These are phyloP conservation scores for Hirudinaria manillensis DNA, from an alignment of 2,888 invertebrate species.

Conservation along the genomic window DNA sequence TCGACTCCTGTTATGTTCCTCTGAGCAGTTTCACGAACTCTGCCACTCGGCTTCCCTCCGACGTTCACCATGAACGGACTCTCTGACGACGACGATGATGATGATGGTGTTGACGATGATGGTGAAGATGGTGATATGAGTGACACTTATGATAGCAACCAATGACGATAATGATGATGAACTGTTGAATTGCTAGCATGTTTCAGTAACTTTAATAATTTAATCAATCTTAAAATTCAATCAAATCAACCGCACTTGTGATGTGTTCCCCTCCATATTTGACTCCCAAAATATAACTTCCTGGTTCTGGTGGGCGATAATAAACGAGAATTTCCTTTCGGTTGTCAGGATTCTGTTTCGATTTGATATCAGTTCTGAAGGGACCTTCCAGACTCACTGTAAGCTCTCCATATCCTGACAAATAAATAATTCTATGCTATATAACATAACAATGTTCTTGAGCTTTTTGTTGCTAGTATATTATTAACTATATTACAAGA, in stretches of 20 bases:
- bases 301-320: slow-evolving; percentile 88
- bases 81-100: slow-evolving; percentile 43
- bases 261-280: slow-evolving; percentile 74
- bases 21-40: slow-evolving; percentile 46
- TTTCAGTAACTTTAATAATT: too few relatives aligned
- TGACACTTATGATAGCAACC: slow-evolving; percentile 5
- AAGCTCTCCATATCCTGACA: slow-evolving; percentile 76
- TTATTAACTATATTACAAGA: too few relatives aligned
- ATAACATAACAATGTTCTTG: too few relatives aligned
- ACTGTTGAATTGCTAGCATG: too few relatives aligned
- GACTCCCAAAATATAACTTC: slow-evolving; percentile 88
- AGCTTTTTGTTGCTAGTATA: too few relatives aligned
- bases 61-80: slow-evolving; percentile 68
- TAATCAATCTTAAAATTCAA: too few relatives aligned
- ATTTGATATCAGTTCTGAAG: slow-evolving; percentile 71
- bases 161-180: slow-evolving; percentile 13
- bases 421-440: neutral
- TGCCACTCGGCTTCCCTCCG: slow-evolving; percentile 63
- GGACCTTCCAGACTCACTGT: slow-evolving; percentile 92
- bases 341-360: slow-evolving; percentile 56
- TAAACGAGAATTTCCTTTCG: slow-evolving; percentile 67
- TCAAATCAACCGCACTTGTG: slow-evolving; percentile 42
- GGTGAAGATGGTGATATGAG: neutral
- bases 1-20: slow-evolving; percentile 74
- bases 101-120: neutral